A percentile compares a stretch with the other conserved stretches of the same genome.
phyloP scores from a whole-genome alignment of 1,140 invertebrate genomes.

The Drosophila hydei region DNA sequence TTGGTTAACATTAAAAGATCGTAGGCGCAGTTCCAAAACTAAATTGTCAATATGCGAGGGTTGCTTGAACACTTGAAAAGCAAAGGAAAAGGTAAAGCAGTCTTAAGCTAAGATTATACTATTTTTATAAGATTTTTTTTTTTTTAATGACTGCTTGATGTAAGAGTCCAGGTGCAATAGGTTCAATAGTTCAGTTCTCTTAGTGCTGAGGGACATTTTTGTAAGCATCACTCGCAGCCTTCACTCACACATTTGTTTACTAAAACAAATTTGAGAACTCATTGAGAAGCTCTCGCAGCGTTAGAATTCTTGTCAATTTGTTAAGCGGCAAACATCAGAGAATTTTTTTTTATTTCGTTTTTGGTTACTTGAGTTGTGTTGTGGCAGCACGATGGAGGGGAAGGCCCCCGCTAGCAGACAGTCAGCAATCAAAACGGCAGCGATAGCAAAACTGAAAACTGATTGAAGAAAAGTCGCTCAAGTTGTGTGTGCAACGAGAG shows the following conservation, averaged over 20 bases:
- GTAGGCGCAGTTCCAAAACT: constrained; percentile 39
- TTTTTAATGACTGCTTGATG: too few relatives aligned
- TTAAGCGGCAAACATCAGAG: constrained; percentile 49
- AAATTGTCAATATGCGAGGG: constrained; percentile 34
- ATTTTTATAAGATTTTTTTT: too few relatives aligned
- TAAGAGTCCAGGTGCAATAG: too few relatives aligned
- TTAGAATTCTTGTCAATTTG: constrained; percentile 56
- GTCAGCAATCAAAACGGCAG: constrained; percentile 52
- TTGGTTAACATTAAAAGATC: constrained; percentile 37
- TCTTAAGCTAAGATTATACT: too few relatives aligned
- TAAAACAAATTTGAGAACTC: constrained; percentile 14
- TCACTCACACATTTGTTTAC: neutral
- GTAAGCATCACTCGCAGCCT: neutral
- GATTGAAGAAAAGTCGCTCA: constrained; percentile 33
- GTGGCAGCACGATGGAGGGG: constrained; percentile 26
- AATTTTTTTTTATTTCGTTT: constrained; percentile 19
- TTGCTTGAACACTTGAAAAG: neutral
- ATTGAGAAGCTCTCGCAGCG: constrained; percentile 44
- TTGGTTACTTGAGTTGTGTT: constrained; percentile 34
- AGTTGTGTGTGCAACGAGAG: constrained; percentile 1
- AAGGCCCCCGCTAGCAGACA: constrained; percentile 26
- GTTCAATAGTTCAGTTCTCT: too few relatives aligned
- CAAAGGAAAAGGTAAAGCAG: too few relatives aligned
- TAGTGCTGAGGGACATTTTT: too few relatives aligned
- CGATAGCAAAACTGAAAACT: constrained; percentile 37